Evolutionary conservation across 2,888 invertebrate genomes (phyloP).

Genomic region (Epinotia nisella): DNA sequence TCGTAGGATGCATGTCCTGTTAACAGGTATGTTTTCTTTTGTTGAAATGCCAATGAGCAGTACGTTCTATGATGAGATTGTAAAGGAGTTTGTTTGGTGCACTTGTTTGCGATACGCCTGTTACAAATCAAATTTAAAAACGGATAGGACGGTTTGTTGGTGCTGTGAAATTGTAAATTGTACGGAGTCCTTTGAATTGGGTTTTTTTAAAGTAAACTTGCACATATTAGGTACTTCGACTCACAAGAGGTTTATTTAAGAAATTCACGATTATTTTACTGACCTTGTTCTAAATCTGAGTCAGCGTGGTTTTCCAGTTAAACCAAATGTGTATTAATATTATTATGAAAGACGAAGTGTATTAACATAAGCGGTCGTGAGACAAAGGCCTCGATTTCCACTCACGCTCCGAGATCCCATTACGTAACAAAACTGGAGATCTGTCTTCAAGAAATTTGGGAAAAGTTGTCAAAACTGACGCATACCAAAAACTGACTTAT

Average conservation of each 20-base stretch:
- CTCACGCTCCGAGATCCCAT: slow-evolving; percentile 73
- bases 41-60: slow-evolving; percentile 54
- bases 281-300: slow-evolving; percentile 56
- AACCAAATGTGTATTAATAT: slow-evolving; percentile 58
- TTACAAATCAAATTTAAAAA: slow-evolving; percentile 61
- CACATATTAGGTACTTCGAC: slow-evolving; percentile 8
- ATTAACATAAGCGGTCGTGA: slow-evolving; percentile 70
- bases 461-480: not conserved
- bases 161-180: slow-evolving; percentile 55
- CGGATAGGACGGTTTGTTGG: slow-evolving; percentile 58
- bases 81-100: slow-evolving; percentile 60
- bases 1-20: slow-evolving; percentile 62
- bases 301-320: slow-evolving; percentile 64
- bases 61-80: slow-evolving; percentile 54
- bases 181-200: slow-evolving; percentile 42
- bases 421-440: slow-evolving; percentile 71
- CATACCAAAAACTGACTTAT: slow-evolving; percentile 4
- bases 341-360: slow-evolving; percentile 57
- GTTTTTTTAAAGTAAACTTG: slow-evolving; percentile 19
- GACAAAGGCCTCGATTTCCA: slow-evolving; percentile 68
- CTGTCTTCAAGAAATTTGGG: slow-evolving; percentile 56
- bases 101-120: slow-evolving; percentile 82
- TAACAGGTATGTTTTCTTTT: slow-evolving; percentile 67
- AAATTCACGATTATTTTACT: slow-evolving; percentile 45
- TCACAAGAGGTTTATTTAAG: slow-evolving; percentile 36